Conservation (phyloP, 2,113 vertebrate genomes). For the Microtus ochrogaster region DNA sequence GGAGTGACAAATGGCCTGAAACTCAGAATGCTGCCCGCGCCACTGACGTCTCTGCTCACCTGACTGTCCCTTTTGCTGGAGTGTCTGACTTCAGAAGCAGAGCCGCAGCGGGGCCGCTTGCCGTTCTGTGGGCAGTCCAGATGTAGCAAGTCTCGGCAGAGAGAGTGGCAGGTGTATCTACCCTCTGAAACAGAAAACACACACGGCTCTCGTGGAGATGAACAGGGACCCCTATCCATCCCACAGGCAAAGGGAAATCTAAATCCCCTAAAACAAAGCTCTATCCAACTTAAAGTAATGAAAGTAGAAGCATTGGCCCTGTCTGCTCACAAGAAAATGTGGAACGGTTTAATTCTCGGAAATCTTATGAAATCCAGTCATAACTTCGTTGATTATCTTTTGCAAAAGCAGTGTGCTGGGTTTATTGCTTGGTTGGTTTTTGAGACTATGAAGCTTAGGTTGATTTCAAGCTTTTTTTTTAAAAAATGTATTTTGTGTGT, state of each 20-base stretch:
- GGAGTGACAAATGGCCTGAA: not conserved
- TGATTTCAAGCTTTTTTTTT: not conserved
- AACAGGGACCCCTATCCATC: not conserved
- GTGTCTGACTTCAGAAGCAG: conserved; percentile 69
- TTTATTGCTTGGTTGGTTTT: not conserved
- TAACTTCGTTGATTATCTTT: not conserved
- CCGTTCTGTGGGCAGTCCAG: conserved; percentile 85
- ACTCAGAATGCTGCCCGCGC: accelerated
- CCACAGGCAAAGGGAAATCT: not conserved
- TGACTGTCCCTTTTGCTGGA: not conserved
- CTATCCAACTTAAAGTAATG: not conserved
- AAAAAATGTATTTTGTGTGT: not conserved
- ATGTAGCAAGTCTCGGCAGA: conserved; percentile 86
- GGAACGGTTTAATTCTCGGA: not conserved
- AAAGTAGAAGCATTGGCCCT: not conserved
- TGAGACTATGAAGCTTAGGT: not conserved
- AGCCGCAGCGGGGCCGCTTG: conserved; percentile 73
- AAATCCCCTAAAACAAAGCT: not conserved
- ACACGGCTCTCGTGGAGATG: not conserved
- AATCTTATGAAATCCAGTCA: not conserved
- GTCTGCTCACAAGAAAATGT: not conserved
- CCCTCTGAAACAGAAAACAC: conserved; percentile 83
- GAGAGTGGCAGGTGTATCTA: conserved; percentile 86
- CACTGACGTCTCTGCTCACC: conserved; percentile 66
- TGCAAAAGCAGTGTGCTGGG: not conserved